phyloP scores from a whole-genome alignment of 1,140 invertebrate species.

The Neodiprion virginianus region DNA sequence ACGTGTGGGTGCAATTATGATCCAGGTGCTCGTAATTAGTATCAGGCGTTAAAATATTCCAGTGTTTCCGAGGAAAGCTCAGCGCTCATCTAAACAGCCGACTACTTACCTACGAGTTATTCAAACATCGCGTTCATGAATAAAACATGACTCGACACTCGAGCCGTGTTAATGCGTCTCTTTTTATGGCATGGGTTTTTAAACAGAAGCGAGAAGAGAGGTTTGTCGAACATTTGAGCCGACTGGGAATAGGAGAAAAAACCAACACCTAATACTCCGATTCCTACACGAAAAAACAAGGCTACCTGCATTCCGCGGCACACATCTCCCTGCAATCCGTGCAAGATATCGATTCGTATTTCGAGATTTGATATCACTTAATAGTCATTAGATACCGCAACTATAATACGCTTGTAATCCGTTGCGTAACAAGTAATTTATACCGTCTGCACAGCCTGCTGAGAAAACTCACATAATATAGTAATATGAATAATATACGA shows the following conservation, averaged over 20 bases:
- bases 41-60: slow-evolving; percentile 54
- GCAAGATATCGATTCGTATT: too few species aligned
- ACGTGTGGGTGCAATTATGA: slow-evolving; percentile 11
- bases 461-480: too few species aligned
- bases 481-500: too few species aligned
- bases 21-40: slow-evolving; percentile 44
- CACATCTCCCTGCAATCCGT: too few species aligned
- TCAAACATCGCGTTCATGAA: background rate
- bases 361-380: too few species aligned
- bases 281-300: too few species aligned
- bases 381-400: too few species aligned
- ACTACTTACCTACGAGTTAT: background rate
- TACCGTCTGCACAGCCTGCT: too few species aligned
- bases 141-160: background rate
- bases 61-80: slow-evolving; percentile 45
- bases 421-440: too few species aligned
- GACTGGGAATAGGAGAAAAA: background rate
- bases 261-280: too few species aligned
- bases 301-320: too few species aligned
- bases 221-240: slow-evolving; percentile 4
- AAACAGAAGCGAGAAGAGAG: background rate
- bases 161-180: background rate
- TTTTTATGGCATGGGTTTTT: background rate
- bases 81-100: background rate
- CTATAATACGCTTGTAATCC: too few species aligned